A percentile compares a stretch with the other conserved stretches of the same genome.
These are phyloP conservation scores for Drosophila picticornis DNA, from an alignment of 2,888 invertebrate species.

Conservation along the genomic window DNA sequence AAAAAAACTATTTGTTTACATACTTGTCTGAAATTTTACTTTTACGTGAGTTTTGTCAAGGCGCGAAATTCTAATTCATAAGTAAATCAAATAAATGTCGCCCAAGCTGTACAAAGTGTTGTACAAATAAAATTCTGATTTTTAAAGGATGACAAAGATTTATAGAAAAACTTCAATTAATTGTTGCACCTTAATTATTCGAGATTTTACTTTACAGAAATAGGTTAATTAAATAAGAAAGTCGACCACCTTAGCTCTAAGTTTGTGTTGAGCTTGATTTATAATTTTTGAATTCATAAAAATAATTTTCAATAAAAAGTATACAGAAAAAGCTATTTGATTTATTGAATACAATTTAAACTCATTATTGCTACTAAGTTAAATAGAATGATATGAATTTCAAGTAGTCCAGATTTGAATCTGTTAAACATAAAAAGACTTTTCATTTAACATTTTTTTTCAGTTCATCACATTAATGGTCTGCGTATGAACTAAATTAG, in stretches of 20 bases:
- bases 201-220: background rate
- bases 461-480: conserved; percentile 12
- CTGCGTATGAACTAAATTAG: conserved; percentile 38
- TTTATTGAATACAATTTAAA: background rate
- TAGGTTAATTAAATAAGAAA: background rate
- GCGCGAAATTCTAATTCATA: background rate
- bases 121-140: too few relatives aligned
- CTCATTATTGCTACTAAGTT: background rate
- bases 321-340: background rate
- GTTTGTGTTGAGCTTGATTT: background rate
- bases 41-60: background rate
- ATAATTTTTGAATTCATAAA: accelerated
- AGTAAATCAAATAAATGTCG: background rate
- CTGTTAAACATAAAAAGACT: too few relatives aligned
- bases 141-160: background rate
- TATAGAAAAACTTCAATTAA: background rate
- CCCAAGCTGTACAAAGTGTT: too few relatives aligned
- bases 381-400: background rate
- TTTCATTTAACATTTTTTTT: background rate
- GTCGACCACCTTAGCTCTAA: background rate
- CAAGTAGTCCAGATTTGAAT: background rate
- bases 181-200: background rate
- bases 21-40: background rate
- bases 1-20: background rate
- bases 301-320: too few relatives aligned